Evolutionary conservation across 2,888 invertebrate genomes (phyloP).

Genomic region (Orthonychiurus folsomi): DNA sequence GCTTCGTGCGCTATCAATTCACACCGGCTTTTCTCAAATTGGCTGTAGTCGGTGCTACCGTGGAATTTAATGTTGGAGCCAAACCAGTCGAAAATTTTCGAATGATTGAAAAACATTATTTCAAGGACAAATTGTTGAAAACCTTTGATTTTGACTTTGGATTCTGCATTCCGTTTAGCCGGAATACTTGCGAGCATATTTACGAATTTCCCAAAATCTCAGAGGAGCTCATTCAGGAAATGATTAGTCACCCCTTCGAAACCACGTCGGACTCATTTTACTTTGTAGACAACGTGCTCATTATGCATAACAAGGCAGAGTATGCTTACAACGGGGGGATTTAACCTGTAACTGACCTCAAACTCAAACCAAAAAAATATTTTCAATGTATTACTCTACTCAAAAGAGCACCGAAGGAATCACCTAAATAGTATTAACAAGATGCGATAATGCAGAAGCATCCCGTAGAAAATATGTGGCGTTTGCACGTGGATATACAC

Average conservation of each 20-base stretch:
- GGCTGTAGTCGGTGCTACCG: slow-evolving; percentile 93
- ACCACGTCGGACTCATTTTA: slow-evolving; percentile 98
- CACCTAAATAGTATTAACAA: too few species aligned
- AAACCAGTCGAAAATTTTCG: slow-evolving; percentile 89
- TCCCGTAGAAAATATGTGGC: too few species aligned
- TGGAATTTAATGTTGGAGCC: slow-evolving; percentile 92
- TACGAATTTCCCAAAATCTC: slow-evolving; percentile 92
- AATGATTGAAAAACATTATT: slow-evolving; percentile 97
- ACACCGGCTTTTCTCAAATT: slow-evolving; percentile 94
- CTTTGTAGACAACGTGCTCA: slow-evolving; percentile 90
- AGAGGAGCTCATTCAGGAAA: slow-evolving; percentile 79
- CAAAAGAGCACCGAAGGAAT: too few species aligned
- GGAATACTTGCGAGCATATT: slow-evolving; percentile 97
- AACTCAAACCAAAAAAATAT: too few species aligned
- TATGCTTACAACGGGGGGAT: slow-evolving; percentile 94
- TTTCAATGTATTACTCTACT: too few species aligned
- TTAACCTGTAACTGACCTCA: too few species aligned
- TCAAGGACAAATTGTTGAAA: slow-evolving; percentile 82
- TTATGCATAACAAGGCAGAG: slow-evolving; percentile 99
- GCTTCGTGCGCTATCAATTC: slow-evolving; percentile 97
- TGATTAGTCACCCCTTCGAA: slow-evolving; percentile 92
- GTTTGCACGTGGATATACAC: too few species aligned
- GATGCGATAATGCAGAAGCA: too few species aligned
- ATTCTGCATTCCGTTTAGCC: slow-evolving; percentile 94
- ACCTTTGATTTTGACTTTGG: slow-evolving; percentile 99